Base-by-base conservation (phyloP, 2,888 invertebrate species). In the Drosophila mettleri region DNA sequence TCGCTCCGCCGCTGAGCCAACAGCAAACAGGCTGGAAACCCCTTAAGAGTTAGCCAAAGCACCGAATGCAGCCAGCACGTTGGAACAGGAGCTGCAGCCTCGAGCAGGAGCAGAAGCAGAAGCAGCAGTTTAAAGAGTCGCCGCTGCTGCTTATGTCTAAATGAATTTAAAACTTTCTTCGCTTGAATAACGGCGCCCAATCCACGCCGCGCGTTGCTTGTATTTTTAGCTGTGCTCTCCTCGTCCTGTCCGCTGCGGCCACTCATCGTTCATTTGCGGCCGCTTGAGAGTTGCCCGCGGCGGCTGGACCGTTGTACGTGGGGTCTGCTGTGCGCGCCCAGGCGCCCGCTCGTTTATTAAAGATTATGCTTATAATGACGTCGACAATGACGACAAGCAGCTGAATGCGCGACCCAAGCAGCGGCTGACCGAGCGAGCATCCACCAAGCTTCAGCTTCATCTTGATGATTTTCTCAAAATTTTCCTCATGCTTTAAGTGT, bases 361-460 rank as follows among this genome's bases (percentile, higher is more conserved):
- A 88, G 83, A 84, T 84, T 88, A 88, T 88, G 86, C 88, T 83
- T 85, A 85, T 83, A 87, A 83, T 85, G 88, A 82, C 86, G 86
- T 85, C 80, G 82, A 83, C 88, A 83, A 83, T 81, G 86, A 83
- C 73, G 84, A 88, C 88, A 80, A 83, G 69, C 83, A 78, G 86
- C 78, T 66, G 71, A 74, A 84, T 64, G 65, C 72, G 41, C 48
- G 22, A 49, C 16, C 57, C 57, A 36, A 27, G 45, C 41, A 16
- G 16, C 33, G 33, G 54, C 54, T 34, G 33, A 38, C 54, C 54
- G n/a, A n/a, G n/a, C n/a, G n/a, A n/a, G n/a, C n/a, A 29, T 18
- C 45, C 41, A 18, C 38, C 34, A 27, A 45, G 46, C n/a, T 24
- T 55, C 70, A 61, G 63, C 60, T 38, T 68, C 55, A 69, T 79